Evolutionary conservation across 1,140 invertebrate genomes (phyloP), one percentile per base, ranked within the genome.

Genomic region (Andricus grossulariae): DNA sequence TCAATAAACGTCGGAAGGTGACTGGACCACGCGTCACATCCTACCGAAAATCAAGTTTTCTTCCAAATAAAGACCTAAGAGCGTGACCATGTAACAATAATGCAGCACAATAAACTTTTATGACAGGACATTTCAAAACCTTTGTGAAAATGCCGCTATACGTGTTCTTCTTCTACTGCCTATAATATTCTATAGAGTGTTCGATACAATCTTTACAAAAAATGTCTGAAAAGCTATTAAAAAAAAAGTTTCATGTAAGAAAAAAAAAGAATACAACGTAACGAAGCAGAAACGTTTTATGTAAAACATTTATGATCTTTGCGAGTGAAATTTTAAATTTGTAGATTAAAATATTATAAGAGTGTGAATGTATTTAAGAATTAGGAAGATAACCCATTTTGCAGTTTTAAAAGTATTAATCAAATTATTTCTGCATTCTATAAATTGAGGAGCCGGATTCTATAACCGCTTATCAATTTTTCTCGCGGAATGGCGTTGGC

Each of bases 91-190:
- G 82, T 83, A 83, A 79, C 74, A 79, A 66, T 66, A 66, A 66
- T 66, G 78, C 73, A 80, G 80, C 80, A 77, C 82, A 80, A 83
- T 83, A 83, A 83, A 83, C 72, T 78, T 81, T 83, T 83, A 83
- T 80, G 78, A 80, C 80, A 75, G 52, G 78, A 77, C 75, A 76
- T 77, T 78, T 70, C 60, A 76, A 76, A 81, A 83, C 76, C 80
- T 81, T 83, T 83, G 78, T 79, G 39, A 21, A 81, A 70, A 57
- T 71, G 76, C 78, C 82, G 82, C 74, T 78, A 60, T 70, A 51
- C 10, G 73, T 66, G 50, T 51, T 70, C 50, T 49, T 57, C 45
- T 13, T 57, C 45, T 16, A 18, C 8, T 32, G n/a, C n/a, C 5
- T 73, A 10, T 52, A 32, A 66, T 25, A 66, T 25, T 15, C 39